Percentiles rank a stretch among this genome's conserved stretches.
Evolutionary conservation across 2,113 vertebrate species (phyloP).

Genomic region (Anhinga anhinga): DNA sequence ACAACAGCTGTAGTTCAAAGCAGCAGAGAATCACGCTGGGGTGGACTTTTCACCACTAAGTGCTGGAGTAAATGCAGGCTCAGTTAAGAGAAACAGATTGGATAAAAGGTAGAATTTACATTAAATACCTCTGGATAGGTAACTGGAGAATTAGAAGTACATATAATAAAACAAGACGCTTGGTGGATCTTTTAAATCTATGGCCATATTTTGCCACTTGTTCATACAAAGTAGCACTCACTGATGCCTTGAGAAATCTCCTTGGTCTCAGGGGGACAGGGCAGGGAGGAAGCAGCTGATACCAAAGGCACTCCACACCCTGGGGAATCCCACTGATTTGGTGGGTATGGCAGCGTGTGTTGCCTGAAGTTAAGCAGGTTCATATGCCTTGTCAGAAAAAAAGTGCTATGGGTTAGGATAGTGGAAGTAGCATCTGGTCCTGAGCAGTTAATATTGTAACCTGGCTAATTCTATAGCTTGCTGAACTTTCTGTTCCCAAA

Average conservation of each 20-base stretch:
- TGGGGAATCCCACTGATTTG: background rate
- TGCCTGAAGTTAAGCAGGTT: background rate
- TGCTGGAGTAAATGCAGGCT: background rate
- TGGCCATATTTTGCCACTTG: background rate
- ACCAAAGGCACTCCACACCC: background rate
- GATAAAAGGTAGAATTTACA: background rate
- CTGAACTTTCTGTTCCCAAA: background rate
- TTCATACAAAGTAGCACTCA: background rate
- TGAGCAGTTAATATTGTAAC: background rate
- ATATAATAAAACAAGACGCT: background rate
- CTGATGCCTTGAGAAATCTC: background rate
- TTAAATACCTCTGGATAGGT: background rate
- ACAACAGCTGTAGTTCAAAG: background rate
- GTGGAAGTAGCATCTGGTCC: background rate
- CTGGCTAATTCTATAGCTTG: background rate
- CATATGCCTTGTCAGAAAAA: background rate
- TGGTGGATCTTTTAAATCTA: background rate
- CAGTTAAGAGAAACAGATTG: background rate
- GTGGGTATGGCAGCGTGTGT: fast-evolving
- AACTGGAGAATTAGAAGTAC: background rate
- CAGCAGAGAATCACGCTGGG: background rate
- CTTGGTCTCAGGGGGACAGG: background rate
- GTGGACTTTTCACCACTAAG: background rate
- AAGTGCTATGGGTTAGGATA: background rate
- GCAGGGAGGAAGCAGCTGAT: background rate